Evolutionary conservation across 2,888 invertebrate genomes (phyloP).

Genomic region (Proisotoma minuta): DNA sequence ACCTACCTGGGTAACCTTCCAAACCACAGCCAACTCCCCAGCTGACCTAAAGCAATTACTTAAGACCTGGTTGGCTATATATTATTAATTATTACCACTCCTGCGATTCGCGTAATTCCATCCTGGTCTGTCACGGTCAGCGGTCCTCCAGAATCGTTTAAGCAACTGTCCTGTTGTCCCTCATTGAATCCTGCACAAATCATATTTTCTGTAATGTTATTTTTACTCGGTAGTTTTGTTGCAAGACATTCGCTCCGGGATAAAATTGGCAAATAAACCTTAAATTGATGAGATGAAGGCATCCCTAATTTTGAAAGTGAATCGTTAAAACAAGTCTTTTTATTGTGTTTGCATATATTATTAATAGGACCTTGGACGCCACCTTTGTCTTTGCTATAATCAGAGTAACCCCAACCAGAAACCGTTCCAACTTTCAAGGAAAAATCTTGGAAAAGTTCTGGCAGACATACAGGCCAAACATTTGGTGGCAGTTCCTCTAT

Average conservation of each 20-base stretch:
- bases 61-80: no score
- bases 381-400: neutral
- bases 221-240: slow-evolving; percentile 26
- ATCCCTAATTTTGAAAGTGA: neutral
- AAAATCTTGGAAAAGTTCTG: neutral
- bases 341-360: neutral
- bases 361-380: neutral
- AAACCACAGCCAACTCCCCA: slow-evolving; percentile 34
- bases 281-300: slow-evolving; percentile 26
- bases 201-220: slow-evolving; percentile 33
- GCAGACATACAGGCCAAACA: slow-evolving; percentile 13
- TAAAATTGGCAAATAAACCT: slow-evolving; percentile 29
- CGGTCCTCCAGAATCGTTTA: slow-evolving; percentile 22
- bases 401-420: slow-evolving; percentile 16
- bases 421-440: neutral
- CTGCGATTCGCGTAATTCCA: neutral
- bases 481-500: neutral
- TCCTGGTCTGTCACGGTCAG: slow-evolving; percentile 3
- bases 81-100: no score
- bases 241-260: slow-evolving; percentile 26
- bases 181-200: slow-evolving; percentile 38
- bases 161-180: slow-evolving; percentile 37
- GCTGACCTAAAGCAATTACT: no score
- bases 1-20: slow-evolving; percentile 22
- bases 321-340: neutral